Conservation (phyloP, 64 coral and sea anemone genomes). For the Catalaphyllia jardinei region DNA sequence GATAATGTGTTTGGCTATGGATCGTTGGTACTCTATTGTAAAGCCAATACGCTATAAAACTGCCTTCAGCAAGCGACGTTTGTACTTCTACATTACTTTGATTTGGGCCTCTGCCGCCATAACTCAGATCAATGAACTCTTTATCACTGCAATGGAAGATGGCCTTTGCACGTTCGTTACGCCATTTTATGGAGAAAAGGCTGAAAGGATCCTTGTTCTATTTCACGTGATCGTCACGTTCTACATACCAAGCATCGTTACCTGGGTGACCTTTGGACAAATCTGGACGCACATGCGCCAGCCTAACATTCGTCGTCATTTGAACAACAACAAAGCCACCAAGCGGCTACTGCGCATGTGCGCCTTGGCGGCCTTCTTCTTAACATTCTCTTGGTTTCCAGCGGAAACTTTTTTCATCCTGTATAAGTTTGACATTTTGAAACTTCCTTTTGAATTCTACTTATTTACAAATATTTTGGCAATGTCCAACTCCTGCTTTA, state of each 20-base stretch:
- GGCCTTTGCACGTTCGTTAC: slow-evolving; percentile 26
- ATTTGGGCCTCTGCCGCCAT: slow-evolving; percentile 44
- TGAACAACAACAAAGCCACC: slow-evolving; percentile 39
- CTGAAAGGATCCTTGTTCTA: slow-evolving; percentile 49
- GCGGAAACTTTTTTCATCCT: slow-evolving; percentile 45
- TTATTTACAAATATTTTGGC: slow-evolving; percentile 44
- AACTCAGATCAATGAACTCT: slow-evolving; percentile 63
- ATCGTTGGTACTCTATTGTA: slow-evolving; percentile 59
- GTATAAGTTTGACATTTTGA: slow-evolving; percentile 29
- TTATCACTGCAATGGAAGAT: slow-evolving; percentile 35
- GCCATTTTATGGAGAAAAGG: slow-evolving; percentile 38
- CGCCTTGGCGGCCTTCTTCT: slow-evolving; percentile 50
- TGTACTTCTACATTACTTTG: slow-evolving; percentile 42
- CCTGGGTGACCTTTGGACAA: slow-evolving; percentile 50
- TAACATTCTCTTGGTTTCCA: slow-evolving; percentile 55
- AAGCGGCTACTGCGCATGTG: slow-evolving; percentile 55
- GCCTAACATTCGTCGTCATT: slow-evolving; percentile 3
- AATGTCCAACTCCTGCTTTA: slow-evolving; percentile 52
- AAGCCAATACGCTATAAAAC: slow-evolving; percentile 23
- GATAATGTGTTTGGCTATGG: slow-evolving; percentile 59
- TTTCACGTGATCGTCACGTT: slow-evolving; percentile 55
- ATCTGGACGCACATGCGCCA: slow-evolving; percentile 42
- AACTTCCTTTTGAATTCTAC: slow-evolving; percentile 26
- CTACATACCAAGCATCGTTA: slow-evolving; percentile 65
- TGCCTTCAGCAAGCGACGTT: slow-evolving; percentile 1